phyloP scores from a whole-genome alignment of 1,140 invertebrate species.

The Reticulitermes speratus region DNA sequence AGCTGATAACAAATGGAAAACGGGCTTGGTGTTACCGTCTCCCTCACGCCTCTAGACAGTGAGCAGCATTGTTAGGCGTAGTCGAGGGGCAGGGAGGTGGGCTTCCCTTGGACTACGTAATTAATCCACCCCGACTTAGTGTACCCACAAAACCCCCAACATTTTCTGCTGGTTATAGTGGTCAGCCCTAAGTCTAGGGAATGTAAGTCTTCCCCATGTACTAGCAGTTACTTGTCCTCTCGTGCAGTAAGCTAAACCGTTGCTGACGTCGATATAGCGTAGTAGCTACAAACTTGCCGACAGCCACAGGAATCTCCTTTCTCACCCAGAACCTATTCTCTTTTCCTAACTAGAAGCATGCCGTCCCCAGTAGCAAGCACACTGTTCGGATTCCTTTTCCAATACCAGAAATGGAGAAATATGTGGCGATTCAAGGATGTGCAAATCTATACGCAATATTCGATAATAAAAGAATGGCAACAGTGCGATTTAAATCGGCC shows the following conservation, averaged over 20 bases:
- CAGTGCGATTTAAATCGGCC: too few relatives aligned
- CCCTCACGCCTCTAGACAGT: neutral
- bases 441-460: neutral
- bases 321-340: neutral
- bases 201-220: too few relatives aligned
- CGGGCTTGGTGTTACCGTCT: neutral
- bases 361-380: neutral
- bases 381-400: neutral
- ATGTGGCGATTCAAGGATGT: neutral
- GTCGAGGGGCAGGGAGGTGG: neutral
- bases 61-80: neutral
- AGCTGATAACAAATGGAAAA: conserved; percentile 23
- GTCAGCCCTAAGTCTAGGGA: conserved; percentile 4
- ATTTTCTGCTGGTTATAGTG: conserved; percentile 22
- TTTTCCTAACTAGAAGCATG: neutral
- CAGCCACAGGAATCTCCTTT: neutral
- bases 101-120: conserved; percentile 5
- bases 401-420: neutral
- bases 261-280: neutral
- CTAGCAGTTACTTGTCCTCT: too few relatives aligned
- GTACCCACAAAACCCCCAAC: neutral
- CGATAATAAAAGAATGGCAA: too few relatives aligned
- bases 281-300: neutral
- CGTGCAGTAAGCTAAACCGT: too few relatives aligned
- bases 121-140: conserved; percentile 25